Base-by-base conservation (phyloP, 2,888 invertebrate genomes). In the Megaustenia siamemsis region DNA sequence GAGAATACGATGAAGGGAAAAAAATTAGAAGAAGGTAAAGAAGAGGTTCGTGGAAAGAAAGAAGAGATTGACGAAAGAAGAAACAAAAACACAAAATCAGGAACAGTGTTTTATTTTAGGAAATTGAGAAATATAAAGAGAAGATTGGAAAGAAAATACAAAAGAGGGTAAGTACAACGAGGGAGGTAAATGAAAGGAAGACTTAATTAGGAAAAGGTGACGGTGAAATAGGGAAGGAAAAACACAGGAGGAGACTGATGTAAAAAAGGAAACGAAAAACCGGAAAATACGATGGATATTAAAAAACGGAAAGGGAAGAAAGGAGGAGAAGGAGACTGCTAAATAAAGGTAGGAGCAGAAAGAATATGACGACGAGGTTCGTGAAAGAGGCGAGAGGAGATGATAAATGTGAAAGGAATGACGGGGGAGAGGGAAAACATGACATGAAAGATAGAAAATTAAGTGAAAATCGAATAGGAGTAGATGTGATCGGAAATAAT, bases 261-360 rank as follows among this genome's bases (percentile, higher is more conserved):
- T 49, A 45, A 69, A 60, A 69, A 49, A 80, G 45, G 60, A 45
- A 68, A 32, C 45, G 68, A 69, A 45, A 69, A 35, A 80, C n/a
- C 24, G 68, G 38, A 69, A 80, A 24, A 78, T 35, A 32, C 8
- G 32, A 32, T n/a, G 21, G 28, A 28, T 21, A 53, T 28, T 18
- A 28, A 32, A 32, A 53, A 32, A 32, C 32, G 56, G 77, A 56
- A n/a, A 56, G 77, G 56, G 77, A 56, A 8, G 77, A 35, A 56
- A 56, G 77, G 56, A 43, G 28, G 68, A 68, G 45, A 32, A 15
- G 68, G 32, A 38, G 68, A 24, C 24, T 6, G 28, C 4, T 8
- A 8, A 35, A 38, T 4, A 35, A 68, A 15, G 24, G 35, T 8
- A 24, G 10, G 8, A 8, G 35, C 18, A 24, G 77, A 56, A 35